phyloP scores from a whole-genome alignment of 2,888 invertebrate species.

The Xanthorhoe designata region DNA sequence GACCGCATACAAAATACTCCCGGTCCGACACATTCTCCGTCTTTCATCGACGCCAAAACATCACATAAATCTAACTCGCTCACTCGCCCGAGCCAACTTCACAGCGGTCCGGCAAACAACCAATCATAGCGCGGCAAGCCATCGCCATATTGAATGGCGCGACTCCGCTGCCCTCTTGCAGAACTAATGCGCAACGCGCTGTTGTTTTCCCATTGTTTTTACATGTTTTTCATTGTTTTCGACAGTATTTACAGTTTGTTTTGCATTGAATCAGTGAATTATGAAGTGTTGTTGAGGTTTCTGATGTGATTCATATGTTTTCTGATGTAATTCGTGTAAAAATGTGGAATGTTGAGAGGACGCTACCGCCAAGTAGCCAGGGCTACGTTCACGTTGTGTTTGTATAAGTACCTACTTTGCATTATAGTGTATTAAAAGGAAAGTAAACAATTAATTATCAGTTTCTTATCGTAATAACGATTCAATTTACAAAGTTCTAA shows the following conservation, averaged over 20 bases:
- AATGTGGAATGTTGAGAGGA: slow-evolving; percentile 57
- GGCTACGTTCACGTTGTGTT: slow-evolving; percentile 70
- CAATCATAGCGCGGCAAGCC: slow-evolving; percentile 67
- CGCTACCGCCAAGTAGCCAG: slow-evolving; percentile 59
- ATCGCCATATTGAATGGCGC: slow-evolving; percentile 82
- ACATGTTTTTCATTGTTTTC: slow-evolving; percentile 67
- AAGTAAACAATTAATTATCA: neutral
- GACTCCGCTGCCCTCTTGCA: slow-evolving; percentile 71
- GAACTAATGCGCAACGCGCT: slow-evolving; percentile 66
- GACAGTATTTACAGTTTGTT: slow-evolving; percentile 52
- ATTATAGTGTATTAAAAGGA: neutral
- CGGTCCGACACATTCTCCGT: slow-evolving; percentile 78
- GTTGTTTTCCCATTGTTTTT: slow-evolving; percentile 75
- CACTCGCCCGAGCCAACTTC: slow-evolving; percentile 76
- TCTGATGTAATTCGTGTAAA: slow-evolving; percentile 52
- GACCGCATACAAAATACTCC: slow-evolving; percentile 80
- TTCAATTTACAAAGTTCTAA: neutral
- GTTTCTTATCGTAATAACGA: neutral
- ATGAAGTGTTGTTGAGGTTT: slow-evolving; percentile 52
- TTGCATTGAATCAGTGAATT: slow-evolving; percentile 60
- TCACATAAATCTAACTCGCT: slow-evolving; percentile 82
- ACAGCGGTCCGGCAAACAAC: slow-evolving; percentile 61
- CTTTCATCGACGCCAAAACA: slow-evolving; percentile 80
- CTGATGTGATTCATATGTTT: slow-evolving; percentile 46
- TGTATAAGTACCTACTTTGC: slow-evolving; percentile 1